These are phyloP conservation scores for Halocynthia aurantium DNA, from an alignment of 23 tunicate species.

Conservation along the genomic window DNA sequence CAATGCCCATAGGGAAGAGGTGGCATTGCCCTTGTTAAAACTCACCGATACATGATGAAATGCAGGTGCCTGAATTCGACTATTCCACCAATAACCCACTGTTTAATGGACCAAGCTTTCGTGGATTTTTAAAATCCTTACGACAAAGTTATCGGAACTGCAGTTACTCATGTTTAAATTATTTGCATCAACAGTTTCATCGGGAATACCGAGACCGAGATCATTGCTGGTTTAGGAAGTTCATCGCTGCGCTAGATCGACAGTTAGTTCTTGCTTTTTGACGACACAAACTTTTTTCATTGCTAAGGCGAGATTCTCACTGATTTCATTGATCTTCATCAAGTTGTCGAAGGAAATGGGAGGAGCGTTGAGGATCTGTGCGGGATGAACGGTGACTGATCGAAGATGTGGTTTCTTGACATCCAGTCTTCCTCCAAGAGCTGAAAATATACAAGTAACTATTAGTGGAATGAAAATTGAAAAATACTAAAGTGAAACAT, in stretches of 20 bases:
- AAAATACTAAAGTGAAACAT: background rate
- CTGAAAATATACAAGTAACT: constrained; percentile 6
- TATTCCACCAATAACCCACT: no score
- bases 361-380: constrained; percentile 21
- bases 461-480: background rate
- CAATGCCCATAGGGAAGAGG: no score
- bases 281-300: background rate
- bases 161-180: no score
- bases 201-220: no score
- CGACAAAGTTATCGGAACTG: no score
- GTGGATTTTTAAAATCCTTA: no score
- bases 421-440: constrained; percentile 9
- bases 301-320: constrained; percentile 7
- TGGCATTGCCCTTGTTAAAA: no score
- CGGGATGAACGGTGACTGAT: constrained; percentile 56
- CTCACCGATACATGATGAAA: no score
- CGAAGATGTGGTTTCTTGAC: constrained; percentile 23
- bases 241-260: constrained; percentile 24
- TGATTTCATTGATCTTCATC: constrained; percentile 22
- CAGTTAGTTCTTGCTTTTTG: constrained; percentile 15
- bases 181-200: no score
- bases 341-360: constrained; percentile 43
- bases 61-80: no score
- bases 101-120: no score
- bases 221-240: no score